Conservation (phyloP, 2,113 vertebrate genomes). For the Herpetotheres cachinnans region DNA sequence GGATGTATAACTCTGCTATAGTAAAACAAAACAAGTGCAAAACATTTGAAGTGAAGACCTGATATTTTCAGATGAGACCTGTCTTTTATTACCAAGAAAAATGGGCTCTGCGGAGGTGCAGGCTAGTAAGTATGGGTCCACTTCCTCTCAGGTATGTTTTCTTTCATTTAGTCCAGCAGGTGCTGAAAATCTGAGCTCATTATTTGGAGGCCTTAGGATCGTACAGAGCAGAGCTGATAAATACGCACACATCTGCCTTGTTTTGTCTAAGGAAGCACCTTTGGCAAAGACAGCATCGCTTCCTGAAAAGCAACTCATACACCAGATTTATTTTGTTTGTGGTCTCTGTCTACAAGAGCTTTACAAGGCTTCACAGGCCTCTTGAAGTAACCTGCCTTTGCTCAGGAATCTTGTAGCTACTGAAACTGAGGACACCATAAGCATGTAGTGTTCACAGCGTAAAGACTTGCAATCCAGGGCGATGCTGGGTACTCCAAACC, state of each 20-base stretch:
- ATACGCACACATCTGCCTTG: accelerated
- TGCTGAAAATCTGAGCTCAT: neutral
- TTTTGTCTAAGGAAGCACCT: neutral
- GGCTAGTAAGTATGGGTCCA: neutral
- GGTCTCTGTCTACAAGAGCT: neutral
- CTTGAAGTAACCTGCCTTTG: neutral
- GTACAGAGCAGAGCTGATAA: neutral
- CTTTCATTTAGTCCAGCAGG: neutral
- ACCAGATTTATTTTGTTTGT: neutral
- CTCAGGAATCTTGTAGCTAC: neutral
- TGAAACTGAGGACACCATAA: neutral
- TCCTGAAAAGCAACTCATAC: neutral
- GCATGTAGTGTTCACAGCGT: accelerated
- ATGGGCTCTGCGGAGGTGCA: neutral
- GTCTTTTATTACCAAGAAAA: neutral
- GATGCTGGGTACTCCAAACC: neutral
- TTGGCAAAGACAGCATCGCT: neutral
- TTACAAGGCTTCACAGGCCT: neutral
- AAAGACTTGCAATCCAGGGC: neutral
- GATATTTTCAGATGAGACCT: neutral
- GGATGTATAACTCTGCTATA: neutral
- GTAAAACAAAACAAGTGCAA: neutral
- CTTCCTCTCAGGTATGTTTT: neutral
- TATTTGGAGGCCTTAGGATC: neutral
- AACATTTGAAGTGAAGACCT: neutral